Conservation (phyloP, 2,888 invertebrate species). For the Eubasilissa splendida region DNA sequence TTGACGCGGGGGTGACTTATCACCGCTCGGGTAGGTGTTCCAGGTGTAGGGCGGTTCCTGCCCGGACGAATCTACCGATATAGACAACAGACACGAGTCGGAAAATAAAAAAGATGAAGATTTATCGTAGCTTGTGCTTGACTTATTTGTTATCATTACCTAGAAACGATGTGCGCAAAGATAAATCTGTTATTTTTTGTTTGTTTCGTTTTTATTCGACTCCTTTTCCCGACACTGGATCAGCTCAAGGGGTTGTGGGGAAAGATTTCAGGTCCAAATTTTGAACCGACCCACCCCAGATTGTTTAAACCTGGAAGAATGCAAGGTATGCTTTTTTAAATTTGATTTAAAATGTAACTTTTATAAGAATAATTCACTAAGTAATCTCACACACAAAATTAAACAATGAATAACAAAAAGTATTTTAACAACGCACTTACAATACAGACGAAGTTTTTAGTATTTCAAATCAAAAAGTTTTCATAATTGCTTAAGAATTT, state of each 20-base stretch:
- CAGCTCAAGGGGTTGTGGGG: neutral
- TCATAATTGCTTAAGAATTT: neutral
- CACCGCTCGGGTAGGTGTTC: slow-evolving; percentile 7
- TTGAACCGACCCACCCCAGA: no score
- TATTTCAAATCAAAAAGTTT: slow-evolving; percentile 23
- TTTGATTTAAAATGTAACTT: no score
- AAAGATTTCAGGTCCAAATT: neutral
- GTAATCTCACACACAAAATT: neutral
- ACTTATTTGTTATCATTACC: slow-evolving; percentile 38
- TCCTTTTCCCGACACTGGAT: neutral
- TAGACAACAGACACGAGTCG: neutral
- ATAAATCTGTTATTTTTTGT: slow-evolving; percentile 25
- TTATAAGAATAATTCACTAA: no score
- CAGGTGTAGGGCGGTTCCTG: neutral
- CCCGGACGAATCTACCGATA: neutral
- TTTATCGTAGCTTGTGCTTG: slow-evolving; percentile 23
- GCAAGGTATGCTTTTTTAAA: no score
- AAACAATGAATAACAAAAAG: neutral
- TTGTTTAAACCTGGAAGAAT: no score
- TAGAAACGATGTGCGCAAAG: slow-evolving; percentile 10
- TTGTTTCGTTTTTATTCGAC: slow-evolving; percentile 8
- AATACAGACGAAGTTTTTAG: slow-evolving; percentile 23
- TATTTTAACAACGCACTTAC: slow-evolving; percentile 3
- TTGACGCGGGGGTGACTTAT: slow-evolving; percentile 34
- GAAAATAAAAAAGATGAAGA: slow-evolving; percentile 24